Evolutionary conservation across 2,888 invertebrate genomes (phyloP), one percentile per base, ranked within the genome.

Genomic region (Sinohyriopsis cumingii): DNA sequence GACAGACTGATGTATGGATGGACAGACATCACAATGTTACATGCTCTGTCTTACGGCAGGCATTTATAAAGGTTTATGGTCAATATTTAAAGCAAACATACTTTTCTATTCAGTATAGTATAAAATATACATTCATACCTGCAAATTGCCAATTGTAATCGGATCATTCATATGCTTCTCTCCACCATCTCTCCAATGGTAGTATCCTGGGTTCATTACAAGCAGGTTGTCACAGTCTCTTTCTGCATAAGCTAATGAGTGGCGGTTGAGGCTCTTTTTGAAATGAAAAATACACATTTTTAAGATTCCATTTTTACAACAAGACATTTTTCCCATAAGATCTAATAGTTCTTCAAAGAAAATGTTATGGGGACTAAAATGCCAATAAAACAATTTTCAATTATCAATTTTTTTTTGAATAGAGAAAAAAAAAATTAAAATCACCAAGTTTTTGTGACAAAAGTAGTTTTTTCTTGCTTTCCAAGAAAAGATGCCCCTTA

Each of bases 151-250:
- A 75, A 93, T 94, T 77, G 95, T 94, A 81, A 94, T 92, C 0
- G 99, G 99, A 88, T 99, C 98, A 90, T 99, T 99, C 86, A 99
- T 94, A 91, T 99, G 99, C 81, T 96, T 96, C 91, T 99, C 99
- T 4, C 99, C 99, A 4, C 91, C 98, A 76, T 95, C 94, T 83
- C 99, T 93, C 98, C 98, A 99, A 90, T 99, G 98, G 90, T 95
- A 99, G 85, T 94, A 94, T 12, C 99, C 99, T 19, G 97, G 96
- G 90, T 96, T 96, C 71, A 95, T 90, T 88, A 95, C 92, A 57
- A 96, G 91, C 33, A 95, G 93, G 81, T 93, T 93, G 85, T 97
- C 97, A 78, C 93, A 91, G 59, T 92, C 92, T 53, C 92, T 91
- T 1, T 92, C 92, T 66, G 93, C 92, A 84, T 94, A 96, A 0